Conservation (phyloP, 2,113 vertebrate species). For the Martes martes region DNA sequence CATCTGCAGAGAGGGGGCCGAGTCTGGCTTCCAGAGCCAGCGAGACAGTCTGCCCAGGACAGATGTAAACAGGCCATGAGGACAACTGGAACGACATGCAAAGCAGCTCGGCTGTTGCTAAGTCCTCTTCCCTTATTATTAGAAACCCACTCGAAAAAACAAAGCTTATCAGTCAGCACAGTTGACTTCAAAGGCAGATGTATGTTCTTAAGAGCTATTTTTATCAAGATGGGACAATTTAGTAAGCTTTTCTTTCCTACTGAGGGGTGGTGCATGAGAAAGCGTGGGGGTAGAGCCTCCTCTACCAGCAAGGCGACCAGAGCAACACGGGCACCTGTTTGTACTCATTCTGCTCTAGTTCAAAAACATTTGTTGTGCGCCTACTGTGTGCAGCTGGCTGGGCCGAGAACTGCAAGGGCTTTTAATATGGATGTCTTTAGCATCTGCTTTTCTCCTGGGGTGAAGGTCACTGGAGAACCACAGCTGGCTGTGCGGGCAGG, state of each 20-base stretch:
- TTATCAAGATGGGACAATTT: background rate
- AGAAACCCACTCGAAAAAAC: background rate
- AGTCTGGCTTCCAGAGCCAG: background rate
- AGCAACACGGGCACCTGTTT: background rate
- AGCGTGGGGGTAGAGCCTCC: background rate
- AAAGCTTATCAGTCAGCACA: background rate
- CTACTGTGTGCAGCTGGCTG: background rate
- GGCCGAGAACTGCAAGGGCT: background rate
- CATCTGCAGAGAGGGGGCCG: fast-evolving
- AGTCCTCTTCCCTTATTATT: background rate
- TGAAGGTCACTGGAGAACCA: background rate
- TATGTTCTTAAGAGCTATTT: background rate
- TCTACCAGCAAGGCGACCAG: background rate
- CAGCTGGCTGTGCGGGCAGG: background rate
- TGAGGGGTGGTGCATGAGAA: background rate
- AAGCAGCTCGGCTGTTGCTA: background rate
- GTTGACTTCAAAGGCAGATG: background rate
- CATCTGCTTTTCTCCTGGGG: background rate
- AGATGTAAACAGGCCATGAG: background rate
- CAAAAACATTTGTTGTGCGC: background rate
- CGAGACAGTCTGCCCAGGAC: background rate
- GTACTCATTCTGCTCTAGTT: background rate
- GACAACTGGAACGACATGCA: background rate
- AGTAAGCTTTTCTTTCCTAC: background rate
- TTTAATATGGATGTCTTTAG: background rate